Evolutionary conservation across 1,140 invertebrate genomes (phyloP), one percentile per base, ranked within the genome.

Genomic region (Homarus americanus): DNA sequence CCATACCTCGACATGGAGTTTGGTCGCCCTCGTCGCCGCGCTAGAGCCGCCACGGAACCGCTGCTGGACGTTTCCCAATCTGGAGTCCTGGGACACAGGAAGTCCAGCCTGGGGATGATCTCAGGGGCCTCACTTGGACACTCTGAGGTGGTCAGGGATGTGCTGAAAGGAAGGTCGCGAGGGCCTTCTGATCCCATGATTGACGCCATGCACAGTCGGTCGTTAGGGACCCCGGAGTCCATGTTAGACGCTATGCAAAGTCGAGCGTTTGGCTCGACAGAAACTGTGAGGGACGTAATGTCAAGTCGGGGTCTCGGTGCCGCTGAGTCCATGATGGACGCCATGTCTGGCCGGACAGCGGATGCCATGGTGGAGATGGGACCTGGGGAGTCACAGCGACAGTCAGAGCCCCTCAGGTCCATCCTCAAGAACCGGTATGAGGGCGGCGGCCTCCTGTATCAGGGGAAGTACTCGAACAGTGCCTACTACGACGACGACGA

Each of bases 391-490:
- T 38, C 88, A 20, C 82, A 40, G 49, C 38, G 87, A 5, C 80
- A 53, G 34, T 44, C 88, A 28, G 88, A 90, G n/a, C 88, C 88
- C 40, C 87, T 83, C 49, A 73, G 80, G 69, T 75, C 78, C 78
- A 83, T 83, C 72, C n/a, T 28, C 32, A 76, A 90, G 44, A 24
- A 0, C 17, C 28, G 79, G 40, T 90, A 90, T 72, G 88, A 90
- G 80, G 88, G 88, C 10, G 88, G 88, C 17, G 88, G 88, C n/a
- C 80, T 90, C 15, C 72, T 90, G 1, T 90, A 90, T 72, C 72
- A 83, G 88, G 86, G 53, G 17, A 40, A 90, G 66, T 90, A 90
- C 73, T 40, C 88, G 72, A 83, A 90, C 69, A 90, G 88, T 90
- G 88, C 88, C 88, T 90, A 90, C 73, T 82, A 78, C 24, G 88